A percentile compares a stretch with the other conserved stretches of the same genome.
phyloP scores from a whole-genome alignment of 2,888 invertebrate genomes.

The Drosophila limbata region DNA sequence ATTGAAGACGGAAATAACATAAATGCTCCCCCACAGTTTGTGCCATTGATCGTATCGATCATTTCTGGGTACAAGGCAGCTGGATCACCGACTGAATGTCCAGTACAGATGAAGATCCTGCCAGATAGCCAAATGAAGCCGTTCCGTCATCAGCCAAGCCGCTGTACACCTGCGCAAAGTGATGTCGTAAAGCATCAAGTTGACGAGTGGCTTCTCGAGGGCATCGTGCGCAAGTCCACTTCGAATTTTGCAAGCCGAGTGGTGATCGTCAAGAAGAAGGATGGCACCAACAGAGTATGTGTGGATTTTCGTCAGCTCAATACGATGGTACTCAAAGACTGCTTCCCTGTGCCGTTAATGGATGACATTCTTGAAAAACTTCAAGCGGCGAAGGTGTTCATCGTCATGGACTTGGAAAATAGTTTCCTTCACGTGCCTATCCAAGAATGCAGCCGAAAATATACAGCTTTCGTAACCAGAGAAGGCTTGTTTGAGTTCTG shows the following conservation, averaged over 20 bases:
- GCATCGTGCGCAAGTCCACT: too few relatives aligned
- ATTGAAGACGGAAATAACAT: conserved; percentile 1
- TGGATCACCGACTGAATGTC: not conserved
- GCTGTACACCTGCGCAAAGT: not conserved
- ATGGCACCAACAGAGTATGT: not conserved
- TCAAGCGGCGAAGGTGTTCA: conserved; percentile 1
- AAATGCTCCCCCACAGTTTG: conserved; percentile 2
- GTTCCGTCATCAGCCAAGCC: not conserved
- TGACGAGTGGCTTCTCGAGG: not conserved
- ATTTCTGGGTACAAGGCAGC: not conserved
- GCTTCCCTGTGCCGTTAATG: conserved; percentile 6
- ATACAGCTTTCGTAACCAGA: too few relatives aligned
- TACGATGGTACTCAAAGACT: conserved; percentile 2
- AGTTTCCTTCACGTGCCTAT: not conserved
- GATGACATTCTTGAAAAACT: conserved; percentile 4
- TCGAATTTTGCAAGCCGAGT: conserved; percentile 5
- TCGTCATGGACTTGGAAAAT: conserved; percentile 2
- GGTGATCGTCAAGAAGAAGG: conserved; percentile 7
- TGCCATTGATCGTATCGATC: too few relatives aligned
- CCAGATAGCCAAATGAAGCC: not conserved
- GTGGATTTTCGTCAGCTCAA: conserved; percentile 1
- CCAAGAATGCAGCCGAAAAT: not conserved
- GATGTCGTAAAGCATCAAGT: not conserved
- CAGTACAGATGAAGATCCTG: not conserved
- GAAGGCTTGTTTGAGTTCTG: too few relatives aligned